Evolutionary conservation across 2,113 vertebrate species (phyloP).

Genomic region (Grus americana): DNA sequence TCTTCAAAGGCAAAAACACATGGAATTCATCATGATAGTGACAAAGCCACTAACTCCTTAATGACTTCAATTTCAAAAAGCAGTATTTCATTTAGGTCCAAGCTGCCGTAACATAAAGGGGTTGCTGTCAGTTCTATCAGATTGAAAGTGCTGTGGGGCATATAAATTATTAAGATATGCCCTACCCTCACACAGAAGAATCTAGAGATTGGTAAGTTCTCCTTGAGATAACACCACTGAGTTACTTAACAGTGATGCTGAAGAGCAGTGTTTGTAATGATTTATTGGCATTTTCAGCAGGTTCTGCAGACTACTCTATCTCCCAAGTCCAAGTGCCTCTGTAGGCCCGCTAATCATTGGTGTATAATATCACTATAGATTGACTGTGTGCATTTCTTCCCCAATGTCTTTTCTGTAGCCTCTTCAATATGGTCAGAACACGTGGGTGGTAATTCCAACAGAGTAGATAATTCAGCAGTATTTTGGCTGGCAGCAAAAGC

Average conservation of each 20-base stretch:
- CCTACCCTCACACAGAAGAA: not conserved
- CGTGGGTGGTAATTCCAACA: not conserved
- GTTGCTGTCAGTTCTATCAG: not conserved
- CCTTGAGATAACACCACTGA: not conserved
- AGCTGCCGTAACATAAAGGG: not conserved
- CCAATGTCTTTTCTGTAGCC: not conserved
- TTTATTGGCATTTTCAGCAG: not conserved
- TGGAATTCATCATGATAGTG: not conserved
- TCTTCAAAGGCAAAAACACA: not conserved
- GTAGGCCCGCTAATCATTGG: fast-evolving
- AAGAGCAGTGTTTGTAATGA: not conserved
- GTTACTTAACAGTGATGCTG: not conserved
- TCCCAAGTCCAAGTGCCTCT: not conserved
- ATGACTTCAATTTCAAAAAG: not conserved
- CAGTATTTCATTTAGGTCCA: not conserved
- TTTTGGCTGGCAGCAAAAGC: not conserved
- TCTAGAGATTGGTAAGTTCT: not conserved
- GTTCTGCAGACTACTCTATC: not conserved
- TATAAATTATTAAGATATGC: not conserved
- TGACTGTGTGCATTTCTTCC: not conserved
- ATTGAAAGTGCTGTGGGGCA: not conserved
- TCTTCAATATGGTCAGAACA: not conserved
- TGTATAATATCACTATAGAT: not conserved
- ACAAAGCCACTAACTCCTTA: not conserved
- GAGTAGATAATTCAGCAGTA: not conserved